Base-by-base conservation (phyloP, 2,113 vertebrate genomes). In the Cyprinodon tularosa region DNA sequence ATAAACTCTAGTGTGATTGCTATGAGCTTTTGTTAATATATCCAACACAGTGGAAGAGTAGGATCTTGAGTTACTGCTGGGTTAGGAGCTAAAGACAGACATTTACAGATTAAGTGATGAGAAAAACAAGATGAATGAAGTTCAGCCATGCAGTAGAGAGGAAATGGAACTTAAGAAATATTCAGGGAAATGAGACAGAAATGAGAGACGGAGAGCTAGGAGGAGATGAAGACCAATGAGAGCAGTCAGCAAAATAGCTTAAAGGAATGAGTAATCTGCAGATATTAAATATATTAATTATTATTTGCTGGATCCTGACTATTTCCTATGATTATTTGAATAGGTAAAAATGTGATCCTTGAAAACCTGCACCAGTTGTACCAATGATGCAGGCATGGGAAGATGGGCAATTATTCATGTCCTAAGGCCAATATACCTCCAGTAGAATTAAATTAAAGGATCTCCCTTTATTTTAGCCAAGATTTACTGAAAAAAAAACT, bases 171-270 rank as follows among this genome's bases (percentile, higher is more conserved):
- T 69, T 71, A 50, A 74, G 75, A 72, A 86, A 84, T 77, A 68
- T 61, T 50, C 50, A 38, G 10, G 17, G 65, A 72, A 76, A 70
- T 63, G 20, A 81, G 73, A 40, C 53, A 42, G 63, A 81, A 74
- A 6, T 22, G 57, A 36, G 62, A 47, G 65, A 71, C 0, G 4
- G 66, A 37, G 38, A 68, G 37, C 47, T 10, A 17, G 15, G 67
- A 71, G 42, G 29, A 73, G 68, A 81, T 78, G 83, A 63, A 81
- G 82, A 89, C 78, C 68, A 82, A 72, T 86, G 66, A 47, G 47
- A 22, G 66, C 66, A 66, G 79, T 78, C 64, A 63, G 66, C 38
- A 13, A 71, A 74, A 22, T 66, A 79, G 67, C 44, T 75, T 36
- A 78, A 74, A 68, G 0, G 60, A 9, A 40, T 20, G 62, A 82